These are phyloP conservation scores for Penelope pileata DNA, from an alignment of 2,113 vertebrate species.

Conservation along the genomic window DNA sequence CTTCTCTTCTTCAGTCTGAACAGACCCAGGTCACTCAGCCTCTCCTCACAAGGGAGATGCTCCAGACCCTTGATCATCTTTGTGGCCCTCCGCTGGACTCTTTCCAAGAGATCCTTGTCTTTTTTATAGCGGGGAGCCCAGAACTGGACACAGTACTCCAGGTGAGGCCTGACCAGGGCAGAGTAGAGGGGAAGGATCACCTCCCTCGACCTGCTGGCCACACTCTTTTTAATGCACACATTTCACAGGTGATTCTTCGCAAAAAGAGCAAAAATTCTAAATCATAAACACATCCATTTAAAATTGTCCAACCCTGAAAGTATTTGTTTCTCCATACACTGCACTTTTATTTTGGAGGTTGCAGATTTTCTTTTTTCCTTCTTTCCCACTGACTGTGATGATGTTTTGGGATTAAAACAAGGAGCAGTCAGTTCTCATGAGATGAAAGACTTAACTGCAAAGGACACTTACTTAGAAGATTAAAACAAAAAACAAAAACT, in stretches of 20 bases:
- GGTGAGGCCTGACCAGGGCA: too few relatives aligned
- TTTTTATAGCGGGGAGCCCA: too few relatives aligned
- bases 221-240: too few relatives aligned
- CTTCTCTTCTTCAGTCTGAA: too few relatives aligned
- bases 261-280: neutral
- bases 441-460: slow-evolving; percentile 54
- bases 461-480: slow-evolving; percentile 48
- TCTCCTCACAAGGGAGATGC: too few relatives aligned
- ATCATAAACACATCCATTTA: neutral
- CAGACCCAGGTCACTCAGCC: too few relatives aligned
- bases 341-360: slow-evolving; percentile 44
- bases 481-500: neutral
- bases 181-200: too few relatives aligned
- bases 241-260: neutral
- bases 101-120: too few relatives aligned
- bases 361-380: neutral
- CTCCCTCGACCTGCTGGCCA: too few relatives aligned
- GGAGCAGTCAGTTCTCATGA: slow-evolving; percentile 49
- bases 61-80: too few relatives aligned
- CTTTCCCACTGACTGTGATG: slow-evolving; percentile 24
- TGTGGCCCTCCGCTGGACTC: too few relatives aligned
- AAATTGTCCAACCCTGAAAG: neutral
- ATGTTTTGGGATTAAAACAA: slow-evolving; percentile 57
- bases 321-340: neutral
- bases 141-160: too few relatives aligned